Evolutionary conservation across 1,140 invertebrate species (phyloP), one percentile per base, ranked within the genome.

Genomic region (Pseudoatta argentina): DNA sequence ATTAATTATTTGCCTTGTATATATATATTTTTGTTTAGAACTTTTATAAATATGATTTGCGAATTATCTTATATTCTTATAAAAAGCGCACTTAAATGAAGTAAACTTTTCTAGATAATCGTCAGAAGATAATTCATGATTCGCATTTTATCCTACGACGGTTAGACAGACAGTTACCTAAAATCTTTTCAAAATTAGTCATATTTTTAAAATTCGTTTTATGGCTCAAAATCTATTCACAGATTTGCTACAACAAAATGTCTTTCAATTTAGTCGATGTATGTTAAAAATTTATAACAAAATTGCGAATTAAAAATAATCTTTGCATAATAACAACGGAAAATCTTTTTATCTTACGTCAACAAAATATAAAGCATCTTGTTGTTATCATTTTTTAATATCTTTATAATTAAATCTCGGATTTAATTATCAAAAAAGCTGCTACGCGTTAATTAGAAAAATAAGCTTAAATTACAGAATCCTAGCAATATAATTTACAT

Each of bases 301-400:
- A 81, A 39, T 55, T 4, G 1, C 39, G 21, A 81, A 57, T 69
- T 21, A 66, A 51, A 34, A 66, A 21, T 24, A 21, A 79, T 53
- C 30, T 24, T 57, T 69, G 4, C 12, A 69, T 6, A 30, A 69
- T 81, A 81, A 57, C 8, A 55, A 53, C 5, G 6, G 2, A 16
- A 76, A 67, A 57, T 66, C 16, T 24, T 81, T 39, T 81, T 81
- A 81, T 69, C 77, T 10, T 81, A 69, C 1, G 48, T 81, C 77
- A 27, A 67, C 27, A 39, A 67, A 81, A 34, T 24, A 51, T 78
- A 18, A 48, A 64, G 51, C 6, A 18, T 55, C n/a, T 21, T 6
- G 27, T 78, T 21, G 12, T 57, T 44, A 44, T 66, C 21, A 53
- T 34, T 66, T 2, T 53, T 34, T 18, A 3, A 44, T 75, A 75